phyloP scores from a whole-genome alignment of 2,888 invertebrate species.

The Synergus gifuensis region DNA sequence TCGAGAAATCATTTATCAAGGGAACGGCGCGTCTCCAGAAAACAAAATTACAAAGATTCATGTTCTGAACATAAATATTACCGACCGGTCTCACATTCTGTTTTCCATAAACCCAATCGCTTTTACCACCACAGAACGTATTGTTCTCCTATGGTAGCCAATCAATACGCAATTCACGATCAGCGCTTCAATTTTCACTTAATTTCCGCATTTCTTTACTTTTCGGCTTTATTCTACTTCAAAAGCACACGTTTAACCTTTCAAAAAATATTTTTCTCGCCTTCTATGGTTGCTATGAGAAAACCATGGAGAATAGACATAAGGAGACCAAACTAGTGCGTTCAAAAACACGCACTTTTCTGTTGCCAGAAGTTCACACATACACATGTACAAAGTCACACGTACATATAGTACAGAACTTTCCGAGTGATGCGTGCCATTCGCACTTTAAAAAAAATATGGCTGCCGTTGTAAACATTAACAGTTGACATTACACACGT shows the following conservation, averaged over 20 bases:
- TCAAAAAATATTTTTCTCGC: not conserved
- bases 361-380: too few species aligned
- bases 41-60: not conserved
- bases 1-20: not conserved
- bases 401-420: too few species aligned
- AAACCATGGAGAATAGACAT: too few species aligned
- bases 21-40: not conserved
- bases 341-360: too few species aligned
- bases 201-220: not conserved
- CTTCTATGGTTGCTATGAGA: not conserved
- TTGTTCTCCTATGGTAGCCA: not conserved
- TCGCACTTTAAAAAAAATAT: too few species aligned
- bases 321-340: too few species aligned
- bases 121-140: not conserved
- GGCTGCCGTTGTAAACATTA: too few species aligned
- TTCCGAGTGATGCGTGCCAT: too few species aligned
- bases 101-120: not conserved
- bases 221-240: not conserved
- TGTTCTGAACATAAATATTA: not conserved
- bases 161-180: not conserved
- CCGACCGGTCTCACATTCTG: not conserved
- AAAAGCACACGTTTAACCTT: not conserved
- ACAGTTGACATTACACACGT: too few species aligned
- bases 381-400: too few species aligned
- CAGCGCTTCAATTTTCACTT: not conserved